These are phyloP conservation scores for Spodoptera frugiperda DNA, from an alignment of 1,140 invertebrate species.

Conservation along the genomic window DNA sequence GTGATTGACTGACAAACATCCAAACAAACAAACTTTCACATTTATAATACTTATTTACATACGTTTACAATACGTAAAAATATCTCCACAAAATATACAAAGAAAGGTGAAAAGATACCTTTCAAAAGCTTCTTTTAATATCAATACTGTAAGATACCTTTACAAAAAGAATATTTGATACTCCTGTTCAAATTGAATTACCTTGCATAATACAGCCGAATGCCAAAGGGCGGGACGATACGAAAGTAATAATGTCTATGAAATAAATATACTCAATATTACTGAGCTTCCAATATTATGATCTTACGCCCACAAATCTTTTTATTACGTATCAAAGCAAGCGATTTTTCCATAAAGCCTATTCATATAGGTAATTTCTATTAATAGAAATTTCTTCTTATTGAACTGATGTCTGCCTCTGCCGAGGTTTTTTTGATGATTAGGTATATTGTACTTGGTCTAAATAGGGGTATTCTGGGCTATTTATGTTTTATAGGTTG, in stretches of 20 bases:
- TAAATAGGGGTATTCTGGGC: no score
- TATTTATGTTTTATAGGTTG: no score
- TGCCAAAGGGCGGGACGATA: constrained; percentile 44
- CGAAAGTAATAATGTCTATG: constrained; percentile 36
- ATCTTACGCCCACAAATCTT: constrained; percentile 1
- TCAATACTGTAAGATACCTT: not conserved
- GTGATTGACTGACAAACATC: no score
- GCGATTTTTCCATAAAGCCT: not conserved
- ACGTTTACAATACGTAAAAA: no score
- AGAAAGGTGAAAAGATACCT: not conserved
- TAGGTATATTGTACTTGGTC: no score
- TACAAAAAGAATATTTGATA: constrained; percentile 28
- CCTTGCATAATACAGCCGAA: constrained; percentile 50
- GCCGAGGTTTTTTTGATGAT: not conserved
- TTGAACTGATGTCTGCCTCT: not conserved
- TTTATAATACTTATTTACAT: fast-evolving
- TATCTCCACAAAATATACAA: no score
- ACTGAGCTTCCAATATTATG: constrained; percentile 16
- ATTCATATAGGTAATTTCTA: not conserved
- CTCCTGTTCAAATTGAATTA: constrained; percentile 45
- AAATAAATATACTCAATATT: constrained; percentile 38
- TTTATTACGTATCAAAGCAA: constrained; percentile 14
- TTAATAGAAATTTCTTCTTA: not conserved
- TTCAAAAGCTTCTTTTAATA: not conserved
- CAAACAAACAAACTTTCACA: no score